phyloP scores from a whole-genome alignment of 2,797 vertebrate species.

The Pteropus rufus region DNA sequence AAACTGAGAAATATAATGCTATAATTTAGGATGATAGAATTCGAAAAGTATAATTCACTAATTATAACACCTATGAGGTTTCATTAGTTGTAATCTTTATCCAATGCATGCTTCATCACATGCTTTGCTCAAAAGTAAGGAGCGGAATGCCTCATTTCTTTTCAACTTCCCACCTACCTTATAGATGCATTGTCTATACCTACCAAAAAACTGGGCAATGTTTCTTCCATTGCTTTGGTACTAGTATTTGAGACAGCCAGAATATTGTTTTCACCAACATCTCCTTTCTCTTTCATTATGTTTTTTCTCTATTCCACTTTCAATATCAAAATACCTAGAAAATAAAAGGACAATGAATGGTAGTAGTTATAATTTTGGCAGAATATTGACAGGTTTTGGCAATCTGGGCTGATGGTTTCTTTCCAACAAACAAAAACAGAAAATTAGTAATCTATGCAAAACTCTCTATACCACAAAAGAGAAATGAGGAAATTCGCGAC shows the following conservation, averaged over 20 bases:
- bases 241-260: background rate
- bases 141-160: background rate
- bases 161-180: background rate
- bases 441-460: background rate
- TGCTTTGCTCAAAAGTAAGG: background rate
- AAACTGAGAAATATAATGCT: background rate
- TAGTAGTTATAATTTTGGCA: background rate
- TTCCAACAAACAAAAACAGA: background rate
- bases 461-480: background rate
- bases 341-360: background rate
- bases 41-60: background rate
- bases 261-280: background rate
- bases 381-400: background rate
- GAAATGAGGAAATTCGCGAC: background rate
- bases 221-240: background rate
- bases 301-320: background rate
- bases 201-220: background rate
- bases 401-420: background rate
- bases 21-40: background rate
- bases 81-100: background rate
- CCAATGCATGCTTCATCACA: background rate
- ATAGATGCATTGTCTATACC: background rate
- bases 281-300: background rate
- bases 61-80: background rate
- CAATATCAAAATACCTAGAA: background rate